Evolutionary conservation across 2,888 invertebrate species (phyloP).

Genomic region (Leptopilina drosophilae): DNA sequence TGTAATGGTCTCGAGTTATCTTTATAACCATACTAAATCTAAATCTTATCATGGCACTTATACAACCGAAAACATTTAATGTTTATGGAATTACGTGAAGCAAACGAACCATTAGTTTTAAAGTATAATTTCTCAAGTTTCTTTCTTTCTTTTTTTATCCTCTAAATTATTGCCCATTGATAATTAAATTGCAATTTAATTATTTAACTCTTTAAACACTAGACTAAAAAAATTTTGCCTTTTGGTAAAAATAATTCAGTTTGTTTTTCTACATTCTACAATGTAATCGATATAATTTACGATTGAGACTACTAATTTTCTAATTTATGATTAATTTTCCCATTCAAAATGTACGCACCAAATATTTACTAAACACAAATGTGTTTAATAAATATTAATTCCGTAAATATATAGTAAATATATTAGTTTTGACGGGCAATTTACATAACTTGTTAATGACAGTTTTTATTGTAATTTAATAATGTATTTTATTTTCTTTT

Average conservation of each 20-base stretch:
- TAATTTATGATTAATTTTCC: not conserved
- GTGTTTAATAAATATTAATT: too few relatives aligned
- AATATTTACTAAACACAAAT: too few relatives aligned
- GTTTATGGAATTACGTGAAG: not conserved
- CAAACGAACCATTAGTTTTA: conserved; percentile 6
- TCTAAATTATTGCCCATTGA: not conserved
- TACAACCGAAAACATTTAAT: conserved; percentile 1
- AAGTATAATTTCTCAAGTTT: not conserved
- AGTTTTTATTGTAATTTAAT: too few relatives aligned
- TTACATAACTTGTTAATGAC: too few relatives aligned
- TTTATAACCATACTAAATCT: conserved; percentile 30
- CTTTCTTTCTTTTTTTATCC: not conserved
- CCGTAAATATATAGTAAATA: too few relatives aligned
- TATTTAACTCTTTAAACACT: not conserved
- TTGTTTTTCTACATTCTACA: too few relatives aligned
- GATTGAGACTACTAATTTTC: not conserved
- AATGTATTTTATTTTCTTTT: too few relatives aligned
- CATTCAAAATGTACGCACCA: too few relatives aligned
- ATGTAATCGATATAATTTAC: not conserved
- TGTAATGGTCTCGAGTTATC: conserved; percentile 32
- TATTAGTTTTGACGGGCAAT: too few relatives aligned
- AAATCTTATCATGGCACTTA: conserved; percentile 18
- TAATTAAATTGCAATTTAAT: conserved; percentile 2
- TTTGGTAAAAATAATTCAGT: too few relatives aligned
- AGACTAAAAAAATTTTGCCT: too few relatives aligned